Conservation (phyloP, 2,113 vertebrate genomes). For the Asarcornis scutulata region DNA sequence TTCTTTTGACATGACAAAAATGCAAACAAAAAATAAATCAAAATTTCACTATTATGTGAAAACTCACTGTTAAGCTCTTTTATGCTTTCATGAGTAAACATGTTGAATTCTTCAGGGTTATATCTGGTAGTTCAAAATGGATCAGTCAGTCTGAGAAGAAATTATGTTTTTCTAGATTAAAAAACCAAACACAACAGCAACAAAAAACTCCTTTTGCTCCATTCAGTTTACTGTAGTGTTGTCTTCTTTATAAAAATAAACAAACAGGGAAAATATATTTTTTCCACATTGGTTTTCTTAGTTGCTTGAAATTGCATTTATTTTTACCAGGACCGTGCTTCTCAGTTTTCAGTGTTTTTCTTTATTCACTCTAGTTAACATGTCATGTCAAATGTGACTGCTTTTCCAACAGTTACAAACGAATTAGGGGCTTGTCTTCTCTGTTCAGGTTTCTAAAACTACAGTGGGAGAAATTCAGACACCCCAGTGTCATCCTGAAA, state of each 20-base stretch:
- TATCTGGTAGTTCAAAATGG: background rate
- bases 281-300: background rate
- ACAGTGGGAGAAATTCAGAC: background rate
- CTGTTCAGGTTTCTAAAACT: background rate
- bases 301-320: background rate
- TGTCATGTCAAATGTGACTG: background rate
- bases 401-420: background rate
- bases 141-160: background rate
- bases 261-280: too few species aligned
- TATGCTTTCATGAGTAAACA: background rate
- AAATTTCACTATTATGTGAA: background rate
- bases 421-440: background rate
- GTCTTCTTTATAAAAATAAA: background rate
- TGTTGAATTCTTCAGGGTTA: background rate
- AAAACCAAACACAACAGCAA: background rate
- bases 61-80: background rate
- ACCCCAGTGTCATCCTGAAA: background rate
- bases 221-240: background rate
- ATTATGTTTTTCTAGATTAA: background rate
- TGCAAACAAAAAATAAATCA: background rate
- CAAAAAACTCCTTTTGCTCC: background rate
- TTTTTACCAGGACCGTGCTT: background rate
- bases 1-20: background rate
- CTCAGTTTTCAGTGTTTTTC: background rate
- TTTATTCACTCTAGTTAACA: background rate